Base-by-base conservation (phyloP, 2,888 invertebrate genomes). In the Trilocha varians region DNA sequence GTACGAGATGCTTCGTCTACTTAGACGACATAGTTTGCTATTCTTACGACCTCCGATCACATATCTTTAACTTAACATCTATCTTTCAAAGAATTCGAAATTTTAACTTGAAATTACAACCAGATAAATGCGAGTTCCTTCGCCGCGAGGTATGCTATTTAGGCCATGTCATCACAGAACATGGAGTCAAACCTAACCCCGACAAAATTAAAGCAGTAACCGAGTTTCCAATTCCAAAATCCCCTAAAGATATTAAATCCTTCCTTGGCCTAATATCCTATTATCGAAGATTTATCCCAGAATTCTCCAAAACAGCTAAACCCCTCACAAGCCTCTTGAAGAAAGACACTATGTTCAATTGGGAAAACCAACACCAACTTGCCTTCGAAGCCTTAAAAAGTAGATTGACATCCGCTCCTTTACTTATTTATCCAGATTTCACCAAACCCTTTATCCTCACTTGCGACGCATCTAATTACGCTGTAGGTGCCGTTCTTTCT, bases 111-210 rank as follows among this genome's bases (percentile, higher is more conserved):
- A 44, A 44, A 38, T 13, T 44, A 11, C 38, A 38, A 32, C 34
- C 38, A 13, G 40, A 44, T 16, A 44, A 44, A 35, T 44, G 38
- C 5, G 40, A 44, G 16, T 44, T 44, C 16, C n/a, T 44, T 3
- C 13, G 38, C 25, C 13, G 16, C 3, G 35, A 44, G 32, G 36
- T 44, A 5, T 9, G 14, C 2, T 44, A 41, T n/a, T 16, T 44
- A 4, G 41, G 44, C 8, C 44, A 44, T 16, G 15, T 41, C 5
- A 39, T 44, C 15, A 44, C 42, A 0, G 34, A 45, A 15, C 14
- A 42, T 9, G 42, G 45, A 1, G 13, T 45, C 13, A 37, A 17
- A 32, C 45, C 45, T 3, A 39, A 45, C 13, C 39, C 39, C 4
- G 37, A 45, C 17, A 44, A 44, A 25, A 39, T 41, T 5, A 44